Evolutionary conservation across 37 sponge, comb jelly and placozoan species (phyloP).

Genomic region (Petrosia ficiformis): DNA sequence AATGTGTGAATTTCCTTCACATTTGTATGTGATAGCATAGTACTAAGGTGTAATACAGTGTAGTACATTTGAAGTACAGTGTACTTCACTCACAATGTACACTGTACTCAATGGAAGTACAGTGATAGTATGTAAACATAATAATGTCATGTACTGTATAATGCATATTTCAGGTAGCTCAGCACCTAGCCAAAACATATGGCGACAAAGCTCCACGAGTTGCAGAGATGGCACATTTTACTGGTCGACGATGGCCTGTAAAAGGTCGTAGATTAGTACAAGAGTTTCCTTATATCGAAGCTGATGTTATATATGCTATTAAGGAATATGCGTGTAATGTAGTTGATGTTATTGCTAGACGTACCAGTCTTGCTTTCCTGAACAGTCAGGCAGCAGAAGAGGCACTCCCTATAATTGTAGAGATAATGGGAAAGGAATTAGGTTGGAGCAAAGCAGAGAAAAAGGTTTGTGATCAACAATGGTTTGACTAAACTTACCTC

Average conservation of each 20-base stretch:
- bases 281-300: slow-evolving; percentile 98
- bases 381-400: slow-evolving; percentile 95
- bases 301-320: slow-evolving; percentile 89
- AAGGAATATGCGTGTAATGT: slow-evolving; percentile 92
- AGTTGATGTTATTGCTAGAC: slow-evolving; percentile 84
- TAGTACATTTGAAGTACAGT: too few species aligned
- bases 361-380: slow-evolving; percentile 95
- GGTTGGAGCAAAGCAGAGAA: slow-evolving; percentile 81
- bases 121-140: too few species aligned
- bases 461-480: slow-evolving; percentile 31
- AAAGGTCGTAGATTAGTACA: slow-evolving; percentile 79
- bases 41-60: too few species aligned
- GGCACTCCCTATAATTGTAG: slow-evolving; percentile 81
- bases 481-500: background rate
- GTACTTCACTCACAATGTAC: too few species aligned
- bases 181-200: slow-evolving; percentile 84
- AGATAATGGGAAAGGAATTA: slow-evolving; percentile 92
- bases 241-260: slow-evolving; percentile 93
- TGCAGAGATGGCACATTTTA: slow-evolving; percentile 82
- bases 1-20: too few species aligned
- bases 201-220: slow-evolving; percentile 92
- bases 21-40: too few species aligned
- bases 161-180: slow-evolving; percentile 69
- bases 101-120: too few species aligned
- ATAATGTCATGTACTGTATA: background rate